phyloP scores from a whole-genome alignment of 2,888 invertebrate genomes.

The Rhynchonema sp. region DNA sequence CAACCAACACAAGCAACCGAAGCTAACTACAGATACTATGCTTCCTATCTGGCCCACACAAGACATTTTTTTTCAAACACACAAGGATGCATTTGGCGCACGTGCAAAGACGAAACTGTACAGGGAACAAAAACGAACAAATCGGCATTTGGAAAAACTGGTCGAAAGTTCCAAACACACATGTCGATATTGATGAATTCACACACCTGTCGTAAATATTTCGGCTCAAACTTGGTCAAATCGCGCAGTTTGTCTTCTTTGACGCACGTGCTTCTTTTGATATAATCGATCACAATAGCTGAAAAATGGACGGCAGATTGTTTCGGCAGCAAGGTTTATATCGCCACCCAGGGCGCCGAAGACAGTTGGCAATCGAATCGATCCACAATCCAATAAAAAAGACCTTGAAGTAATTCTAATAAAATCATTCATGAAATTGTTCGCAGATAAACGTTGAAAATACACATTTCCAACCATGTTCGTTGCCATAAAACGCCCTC shows the following conservation, averaged over 20 bases:
- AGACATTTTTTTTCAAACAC: too few species aligned
- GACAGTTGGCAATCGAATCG: too few species aligned
- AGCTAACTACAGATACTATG: too few species aligned
- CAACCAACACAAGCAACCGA: too few species aligned
- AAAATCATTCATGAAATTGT: too few species aligned
- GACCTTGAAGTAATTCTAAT: too few species aligned
- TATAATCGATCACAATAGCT: slow-evolving; percentile 20
- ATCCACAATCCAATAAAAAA: too few species aligned
- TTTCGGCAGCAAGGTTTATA: neutral
- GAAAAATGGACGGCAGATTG: neutral
- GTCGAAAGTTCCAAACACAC: neutral
- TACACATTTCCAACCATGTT: slow-evolving; percentile 10
- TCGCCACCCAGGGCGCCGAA: too few species aligned
- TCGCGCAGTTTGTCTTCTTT: slow-evolving; percentile 21
- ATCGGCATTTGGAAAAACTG: neutral
- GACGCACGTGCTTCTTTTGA: slow-evolving; percentile 20
- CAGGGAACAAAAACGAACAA: neutral
- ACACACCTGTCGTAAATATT: slow-evolving; percentile 12
- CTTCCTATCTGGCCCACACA: too few species aligned
- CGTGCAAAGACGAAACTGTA: neutral
- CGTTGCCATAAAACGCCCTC: slow-evolving; percentile 13
- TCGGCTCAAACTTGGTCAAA: slow-evolving; percentile 18
- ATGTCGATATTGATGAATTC: neutral
- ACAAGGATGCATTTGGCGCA: neutral
- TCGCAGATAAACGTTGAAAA: too few species aligned